phyloP scores from a whole-genome alignment of 2,888 invertebrate species.

The Oegoconia quadripuncta region DNA sequence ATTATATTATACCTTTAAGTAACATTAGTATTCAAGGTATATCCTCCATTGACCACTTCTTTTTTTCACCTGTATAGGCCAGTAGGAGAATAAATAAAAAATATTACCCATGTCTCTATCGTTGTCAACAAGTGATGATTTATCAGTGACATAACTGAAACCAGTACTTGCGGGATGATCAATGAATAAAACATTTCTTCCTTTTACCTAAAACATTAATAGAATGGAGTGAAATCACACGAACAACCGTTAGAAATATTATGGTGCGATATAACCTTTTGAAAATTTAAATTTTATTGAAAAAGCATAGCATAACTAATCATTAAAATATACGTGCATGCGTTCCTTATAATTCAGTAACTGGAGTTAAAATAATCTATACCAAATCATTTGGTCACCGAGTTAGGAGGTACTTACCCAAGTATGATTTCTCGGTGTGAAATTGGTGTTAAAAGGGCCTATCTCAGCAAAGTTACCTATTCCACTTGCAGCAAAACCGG shows the following conservation, averaged over 20 bases:
- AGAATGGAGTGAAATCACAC: neutral
- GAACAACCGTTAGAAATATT: neutral
- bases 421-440: conserved; percentile 83
- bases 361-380: too few relatives aligned
- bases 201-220: conserved; percentile 76
- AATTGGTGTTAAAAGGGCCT: conserved; percentile 84
- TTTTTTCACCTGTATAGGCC: neutral
- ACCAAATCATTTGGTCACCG: too few relatives aligned
- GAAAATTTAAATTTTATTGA: too few relatives aligned
- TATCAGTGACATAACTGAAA: conserved; percentile 86
- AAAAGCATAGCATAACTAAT: too few relatives aligned
- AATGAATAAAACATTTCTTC: conserved; percentile 89
- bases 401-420: conserved; percentile 89
- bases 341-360: too few relatives aligned
- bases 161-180: conserved; percentile 95
- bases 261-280: too few relatives aligned
- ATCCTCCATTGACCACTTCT: too few relatives aligned
- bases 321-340: too few relatives aligned
- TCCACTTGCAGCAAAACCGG: conserved; percentile 89
- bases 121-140: conserved; percentile 45
- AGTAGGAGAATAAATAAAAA: too few relatives aligned
- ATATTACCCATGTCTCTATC: conserved; percentile 64
- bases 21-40: too few relatives aligned
- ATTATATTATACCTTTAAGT: too few relatives aligned
- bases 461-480: conserved; percentile 92